These are phyloP conservation scores for Brachyhypopomus gauderio DNA, from an alignment of 2,113 vertebrate species.

Conservation along the genomic window DNA sequence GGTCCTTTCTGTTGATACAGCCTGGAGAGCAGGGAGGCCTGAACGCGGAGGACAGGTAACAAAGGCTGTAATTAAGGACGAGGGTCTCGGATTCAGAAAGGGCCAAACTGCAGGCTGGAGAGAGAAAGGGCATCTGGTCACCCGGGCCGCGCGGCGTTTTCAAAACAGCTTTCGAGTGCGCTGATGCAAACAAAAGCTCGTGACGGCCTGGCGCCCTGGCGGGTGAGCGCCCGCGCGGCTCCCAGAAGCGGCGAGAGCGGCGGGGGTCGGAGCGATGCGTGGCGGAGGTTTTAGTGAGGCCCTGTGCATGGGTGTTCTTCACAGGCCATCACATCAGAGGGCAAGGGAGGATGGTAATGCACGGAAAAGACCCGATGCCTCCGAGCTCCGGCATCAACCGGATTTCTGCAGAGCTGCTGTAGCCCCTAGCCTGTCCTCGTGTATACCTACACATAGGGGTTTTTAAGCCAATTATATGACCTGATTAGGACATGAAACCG, in stretches of 20 bases:
- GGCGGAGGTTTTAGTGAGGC: constrained; percentile 15
- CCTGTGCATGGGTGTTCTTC: constrained; percentile 27
- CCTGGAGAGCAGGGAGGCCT: not conserved
- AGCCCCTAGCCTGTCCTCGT: not conserved
- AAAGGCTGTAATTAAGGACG: constrained; percentile 26
- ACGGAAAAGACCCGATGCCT: not conserved
- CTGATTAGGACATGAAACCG: not conserved
- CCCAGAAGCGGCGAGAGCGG: not conserved
- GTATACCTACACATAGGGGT: not conserved
- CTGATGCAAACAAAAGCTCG: not conserved
- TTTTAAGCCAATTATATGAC: constrained; percentile 10
- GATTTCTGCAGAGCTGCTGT: constrained; percentile 21
- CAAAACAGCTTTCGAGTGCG: constrained; percentile 2
- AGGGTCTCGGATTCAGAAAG: not conserved
- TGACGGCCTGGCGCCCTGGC: not conserved
- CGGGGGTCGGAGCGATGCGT: not conserved
- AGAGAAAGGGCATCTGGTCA: not conserved
- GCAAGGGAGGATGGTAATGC: constrained; percentile 11
- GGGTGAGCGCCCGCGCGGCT: not conserved
- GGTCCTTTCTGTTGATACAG: not conserved
- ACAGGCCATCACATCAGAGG: constrained; percentile 14
- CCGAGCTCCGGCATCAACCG: constrained; percentile 21
- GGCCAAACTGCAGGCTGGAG: not conserved
- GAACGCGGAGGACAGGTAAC: not conserved
- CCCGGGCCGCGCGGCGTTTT: not conserved